Evolutionary conservation across 2,113 vertebrate species (phyloP).

Genomic region (Gobius niger): DNA sequence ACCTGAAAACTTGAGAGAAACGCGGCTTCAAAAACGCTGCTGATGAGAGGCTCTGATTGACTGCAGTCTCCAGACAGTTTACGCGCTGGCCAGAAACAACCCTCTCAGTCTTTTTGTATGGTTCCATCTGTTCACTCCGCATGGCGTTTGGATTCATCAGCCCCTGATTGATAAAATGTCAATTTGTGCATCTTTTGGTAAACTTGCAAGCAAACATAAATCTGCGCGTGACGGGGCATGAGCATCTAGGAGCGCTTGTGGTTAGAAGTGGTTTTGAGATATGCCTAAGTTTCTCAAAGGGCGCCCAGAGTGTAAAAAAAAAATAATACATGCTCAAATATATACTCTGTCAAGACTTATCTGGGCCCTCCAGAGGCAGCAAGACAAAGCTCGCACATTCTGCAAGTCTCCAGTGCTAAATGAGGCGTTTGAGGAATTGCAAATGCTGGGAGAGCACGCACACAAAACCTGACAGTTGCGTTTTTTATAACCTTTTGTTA

Average conservation of each 20-base stretch:
- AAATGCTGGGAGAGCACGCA: slow-evolving; percentile 59
- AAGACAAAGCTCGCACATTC: slow-evolving; percentile 72
- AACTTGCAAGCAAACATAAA: slow-evolving; percentile 38
- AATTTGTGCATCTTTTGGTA: slow-evolving; percentile 24
- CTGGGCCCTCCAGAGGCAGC: slow-evolving; percentile 70
- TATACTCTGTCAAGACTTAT: slow-evolving; percentile 72
- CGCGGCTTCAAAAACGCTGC: slow-evolving; percentile 27
- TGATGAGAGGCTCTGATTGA: slow-evolving; percentile 47
- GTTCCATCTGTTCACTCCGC: slow-evolving; percentile 41
- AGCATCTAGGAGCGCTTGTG: slow-evolving; percentile 29
- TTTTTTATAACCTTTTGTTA: slow-evolving; percentile 70
- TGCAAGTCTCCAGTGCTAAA: slow-evolving; percentile 71
- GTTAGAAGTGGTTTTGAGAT: slow-evolving; percentile 50
- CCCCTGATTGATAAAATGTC: slow-evolving; percentile 16
- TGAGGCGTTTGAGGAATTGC: slow-evolving; percentile 72
- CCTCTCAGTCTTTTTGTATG: slow-evolving; percentile 34
- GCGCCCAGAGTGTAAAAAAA: slow-evolving; percentile 22
- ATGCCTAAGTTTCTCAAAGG: slow-evolving; percentile 59
- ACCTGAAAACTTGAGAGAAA: slow-evolving; percentile 18
- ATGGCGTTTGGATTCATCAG: slow-evolving; percentile 31
- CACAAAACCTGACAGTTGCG: slow-evolving; percentile 65
- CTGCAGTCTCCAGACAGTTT: slow-evolving; percentile 34
- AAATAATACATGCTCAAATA: slow-evolving; percentile 64
- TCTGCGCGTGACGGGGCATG: slow-evolving; percentile 9
- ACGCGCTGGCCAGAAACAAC: slow-evolving; percentile 28